Evolutionary conservation across 2,888 invertebrate species (phyloP), one percentile per base, ranked within the genome.

Genomic region (Drosophila kanekoi): DNA sequence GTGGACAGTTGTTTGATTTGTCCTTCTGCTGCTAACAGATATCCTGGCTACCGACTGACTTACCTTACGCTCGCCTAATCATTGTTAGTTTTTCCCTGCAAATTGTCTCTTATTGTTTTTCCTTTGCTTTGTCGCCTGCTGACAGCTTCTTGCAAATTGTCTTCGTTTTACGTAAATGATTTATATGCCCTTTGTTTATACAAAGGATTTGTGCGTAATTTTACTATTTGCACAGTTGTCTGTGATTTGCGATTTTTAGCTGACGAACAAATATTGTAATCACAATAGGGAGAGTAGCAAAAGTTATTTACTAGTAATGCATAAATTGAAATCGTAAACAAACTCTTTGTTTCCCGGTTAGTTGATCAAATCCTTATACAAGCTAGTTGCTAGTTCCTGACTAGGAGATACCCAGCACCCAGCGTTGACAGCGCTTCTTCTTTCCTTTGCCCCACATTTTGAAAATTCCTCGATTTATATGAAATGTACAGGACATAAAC

Each of bases 1-100:
- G 53, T 63, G 54, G 60, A 60, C 86, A 86, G 76, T 83, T 83
- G 86, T 72, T 80, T 86, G 83, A 82, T 77, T 61, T 72, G 72
- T 64, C 63, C 60, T 65, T 67, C 54, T 63, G 45, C 61, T 47
- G 49, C 13, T 43, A 40, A 41, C 32, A 54, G 54, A 66, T 62
- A 65, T 77, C 57, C 68, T 65, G 52, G 82, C 83, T 83, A 77
- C 81, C 54, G 79, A 76, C 60, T 72, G 66, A 66, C 72, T 74
- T 28, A 28, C 37, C 72, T 76, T 65, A 54, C 60, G 28, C 35
- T 65, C 61, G 58, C 58, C 72, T 66, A 45, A 77, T 78, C 71
- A 75, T 78, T 68, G 72, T 81, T 77, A 77, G 84, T 81, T 75
- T 79, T 81, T 81, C 64, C 61, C 23, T 41, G 41, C 33, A 67